Evolutionary conservation across 2,113 vertebrate genomes (phyloP), one percentile per base, ranked within the genome.

Genomic region (Eolophus roseicapilla): DNA sequence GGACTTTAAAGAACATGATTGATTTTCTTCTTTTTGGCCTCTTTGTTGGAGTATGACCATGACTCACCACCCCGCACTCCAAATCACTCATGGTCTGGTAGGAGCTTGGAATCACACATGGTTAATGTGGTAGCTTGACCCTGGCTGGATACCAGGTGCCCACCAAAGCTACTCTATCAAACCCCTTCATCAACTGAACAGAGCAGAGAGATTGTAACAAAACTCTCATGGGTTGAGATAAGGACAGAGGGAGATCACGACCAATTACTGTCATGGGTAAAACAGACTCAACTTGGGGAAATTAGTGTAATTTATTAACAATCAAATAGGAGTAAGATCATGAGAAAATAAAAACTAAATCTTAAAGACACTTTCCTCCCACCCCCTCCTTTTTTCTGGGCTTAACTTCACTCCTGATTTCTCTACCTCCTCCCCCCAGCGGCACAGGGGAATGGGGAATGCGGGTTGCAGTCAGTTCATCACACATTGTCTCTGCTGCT

Each of bases 31-130:
- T 83, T 24, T 82, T 86, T 82, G 60, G 16, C 13, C 24, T 31
- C 6, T 63, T 55, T 44, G 18, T 62, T 8, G 0, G 12, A 4
- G 0, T 46, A 43, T 39, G 19, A 41, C 13, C 9, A 11, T 49
- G 49, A 73, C 31, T 88, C 8, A 33, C 35, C 10, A 71, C 11
- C 3, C 3, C 4, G n/a, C 15, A 8, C 11, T 86, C 20, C 63
- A 85, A 83, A 67, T 50, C 37, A 46, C 11, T 14, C 29, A 6
- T 19, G 11, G 3, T 49, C 46, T 69, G 16, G 46, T 35, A 41
- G 39, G 12, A 63, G 28, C 76, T 64, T 75, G 33, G 46, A 86
- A 88, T 86, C 9, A 27, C 2, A 2, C 14, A 9, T 19, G n/a
- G 10, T 70, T 95, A 62, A 44, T 21, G 2, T 50, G 13, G 3